Evolutionary conservation across 53 echinoderm and acorn worm species (phyloP), one percentile per base, ranked within the genome.

Genomic region (Glandiceps talaboti): DNA sequence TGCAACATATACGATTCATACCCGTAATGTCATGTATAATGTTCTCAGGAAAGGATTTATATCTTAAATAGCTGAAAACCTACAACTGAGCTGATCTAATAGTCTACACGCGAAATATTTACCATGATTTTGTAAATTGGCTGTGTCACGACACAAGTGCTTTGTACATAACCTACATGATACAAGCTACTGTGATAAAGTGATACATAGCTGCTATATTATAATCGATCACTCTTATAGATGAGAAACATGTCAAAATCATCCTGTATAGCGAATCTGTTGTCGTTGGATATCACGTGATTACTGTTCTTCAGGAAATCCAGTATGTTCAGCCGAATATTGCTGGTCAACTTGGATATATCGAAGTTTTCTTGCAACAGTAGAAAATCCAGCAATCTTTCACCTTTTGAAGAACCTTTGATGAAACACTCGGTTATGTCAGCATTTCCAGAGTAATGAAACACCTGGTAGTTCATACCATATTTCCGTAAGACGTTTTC

Each of bases 401-500:
- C 85, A 27, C 94, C 94, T 32, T 80, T 77, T 33, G 86, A 74
- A 14, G 90, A 88, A 26, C 73, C 74, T 20, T 83, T 78, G 30
- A 84, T 83, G 80, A 94, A 89, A 81, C 94, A 94, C 33, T 89
- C 89, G 73, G 91, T 89, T 26, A 94, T 83, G 78, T 94, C 94
- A 27, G 91, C 86, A 29, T 81, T 80, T 79, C 91, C 91, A 33
- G 79, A 73, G 76, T 91, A 91, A 74, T 87, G 91, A 74, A 91
- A 91, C 77, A 84, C 28, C 28, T 75, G 82, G 82, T 91, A 89
- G 33, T 76, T 74, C 73, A 87, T 81, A 77, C 87, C 91, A 27
- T 85, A 78, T 33, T 89, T 86, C 25, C 79, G 83, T 81, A 94
- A 82, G 73, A 89, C 82, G 14, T 84, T 45, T 45, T 45, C 64